Percentiles rank a stretch among this genome's conserved stretches.
phyloP scores from a whole-genome alignment of 1,140 invertebrate species.

The Plectrocnemia conspersa region DNA sequence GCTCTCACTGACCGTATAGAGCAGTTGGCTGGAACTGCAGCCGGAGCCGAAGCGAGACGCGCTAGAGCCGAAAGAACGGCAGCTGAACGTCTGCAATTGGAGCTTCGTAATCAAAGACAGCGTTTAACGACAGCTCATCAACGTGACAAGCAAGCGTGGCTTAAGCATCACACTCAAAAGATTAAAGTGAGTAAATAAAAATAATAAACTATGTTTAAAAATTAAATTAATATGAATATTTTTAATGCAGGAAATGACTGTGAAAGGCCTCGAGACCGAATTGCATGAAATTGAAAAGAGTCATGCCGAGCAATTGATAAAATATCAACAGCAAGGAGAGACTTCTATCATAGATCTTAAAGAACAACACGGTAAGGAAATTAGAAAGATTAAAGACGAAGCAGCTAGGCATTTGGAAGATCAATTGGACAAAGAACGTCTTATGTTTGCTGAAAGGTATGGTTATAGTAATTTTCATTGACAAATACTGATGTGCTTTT shows the following conservation, averaged over 20 bases:
- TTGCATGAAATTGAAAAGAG: conserved; percentile 48
- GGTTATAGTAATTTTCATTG: neutral
- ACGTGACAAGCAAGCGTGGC: conserved; percentile 31
- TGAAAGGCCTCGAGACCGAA: conserved; percentile 49
- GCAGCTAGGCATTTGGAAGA: conserved; percentile 27
- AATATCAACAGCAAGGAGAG: conserved; percentile 21
- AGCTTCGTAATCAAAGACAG: conserved; percentile 31
- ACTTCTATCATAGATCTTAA: conserved; percentile 5
- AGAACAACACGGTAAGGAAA: conserved; percentile 26
- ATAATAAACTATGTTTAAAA: conserved; percentile 2
- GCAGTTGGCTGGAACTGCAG: conserved; percentile 26
- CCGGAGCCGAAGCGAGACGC: conserved; percentile 27
- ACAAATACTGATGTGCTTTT: neutral
- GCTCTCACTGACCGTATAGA: conserved; percentile 28
- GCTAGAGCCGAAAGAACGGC: conserved; percentile 19
- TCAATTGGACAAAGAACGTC: conserved; percentile 29
- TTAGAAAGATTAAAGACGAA: conserved; percentile 28
- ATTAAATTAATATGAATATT: neutral
- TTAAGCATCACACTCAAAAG: conserved; percentile 33
- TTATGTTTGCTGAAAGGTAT: conserved; percentile 31
- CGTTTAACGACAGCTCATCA: conserved; percentile 28
- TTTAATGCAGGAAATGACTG: conserved; percentile 44
- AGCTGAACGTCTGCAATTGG: conserved; percentile 29
- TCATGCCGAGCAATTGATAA: conserved; percentile 30
- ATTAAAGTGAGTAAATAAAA: conserved; percentile 27